Evolutionary conservation across 2,888 invertebrate species (phyloP).

Genomic region (Tenthredo livida): DNA sequence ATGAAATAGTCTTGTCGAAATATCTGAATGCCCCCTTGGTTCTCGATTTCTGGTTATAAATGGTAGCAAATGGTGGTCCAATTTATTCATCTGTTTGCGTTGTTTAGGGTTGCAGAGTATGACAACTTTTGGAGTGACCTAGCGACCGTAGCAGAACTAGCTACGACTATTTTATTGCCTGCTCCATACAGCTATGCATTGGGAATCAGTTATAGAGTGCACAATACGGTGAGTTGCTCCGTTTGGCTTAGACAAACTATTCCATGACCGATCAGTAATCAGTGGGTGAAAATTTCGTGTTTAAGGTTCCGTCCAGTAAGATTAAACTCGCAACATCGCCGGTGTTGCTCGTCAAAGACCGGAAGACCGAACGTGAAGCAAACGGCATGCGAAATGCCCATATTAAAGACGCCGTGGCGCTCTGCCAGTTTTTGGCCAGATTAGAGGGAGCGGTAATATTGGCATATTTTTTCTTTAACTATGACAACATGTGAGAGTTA

Average conservation of each 20-base stretch:
- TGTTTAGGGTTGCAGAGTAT: conserved; percentile 59
- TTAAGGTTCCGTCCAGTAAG: conserved; percentile 71
- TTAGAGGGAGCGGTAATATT: conserved; percentile 62
- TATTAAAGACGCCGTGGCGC: conserved; percentile 79
- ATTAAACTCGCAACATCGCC: conserved; percentile 76
- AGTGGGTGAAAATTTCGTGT: conserved; percentile 1
- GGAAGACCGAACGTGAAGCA: conserved; percentile 79
- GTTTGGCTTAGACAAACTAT: background rate
- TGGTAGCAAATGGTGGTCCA: background rate
- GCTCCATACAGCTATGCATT: conserved; percentile 63
- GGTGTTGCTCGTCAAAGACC: conserved; percentile 79
- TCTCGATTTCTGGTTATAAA: background rate
- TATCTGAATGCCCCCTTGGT: background rate
- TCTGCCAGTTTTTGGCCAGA: conserved; percentile 60
- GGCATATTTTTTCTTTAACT: background rate
- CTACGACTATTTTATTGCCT: conserved; percentile 64
- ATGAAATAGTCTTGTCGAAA: background rate
- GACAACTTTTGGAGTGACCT: conserved; percentile 68
- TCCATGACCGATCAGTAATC: background rate
- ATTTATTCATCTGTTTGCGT: background rate
- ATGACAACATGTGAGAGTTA: background rate
- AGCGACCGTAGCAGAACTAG: conserved; percentile 58
- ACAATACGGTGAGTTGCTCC: conserved; percentile 64
- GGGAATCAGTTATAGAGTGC: conserved; percentile 67
- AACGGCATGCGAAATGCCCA: conserved; percentile 79